Evolutionary conservation across 2,113 vertebrate species (phyloP).

Genomic region (Mus pahari): DNA sequence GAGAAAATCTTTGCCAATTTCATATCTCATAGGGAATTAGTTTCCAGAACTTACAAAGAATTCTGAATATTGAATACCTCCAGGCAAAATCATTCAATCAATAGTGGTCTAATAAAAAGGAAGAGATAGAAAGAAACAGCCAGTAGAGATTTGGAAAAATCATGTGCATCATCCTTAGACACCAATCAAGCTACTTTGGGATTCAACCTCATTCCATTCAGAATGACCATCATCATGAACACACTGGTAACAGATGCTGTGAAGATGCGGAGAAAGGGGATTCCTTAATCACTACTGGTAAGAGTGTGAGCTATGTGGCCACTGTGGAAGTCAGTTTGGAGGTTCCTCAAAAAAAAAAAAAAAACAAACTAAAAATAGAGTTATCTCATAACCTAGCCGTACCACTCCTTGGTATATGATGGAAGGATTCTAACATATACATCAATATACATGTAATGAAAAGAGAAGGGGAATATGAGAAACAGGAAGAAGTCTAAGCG

Average conservation of each 20-base stretch:
- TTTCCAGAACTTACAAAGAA: not conserved
- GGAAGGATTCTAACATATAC: not conserved
- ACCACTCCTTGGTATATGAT: too few species aligned
- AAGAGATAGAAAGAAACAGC: not conserved
- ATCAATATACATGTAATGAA: too few species aligned
- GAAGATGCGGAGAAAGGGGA: not conserved
- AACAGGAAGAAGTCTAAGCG: not conserved
- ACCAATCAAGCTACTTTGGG: not conserved
- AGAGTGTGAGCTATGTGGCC: too few species aligned
- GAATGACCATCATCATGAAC: not conserved
- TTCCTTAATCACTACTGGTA: not conserved
- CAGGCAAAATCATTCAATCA: not conserved
- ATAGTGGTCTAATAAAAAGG: not conserved
- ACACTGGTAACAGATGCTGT: not conserved
- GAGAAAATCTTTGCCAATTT: not conserved
- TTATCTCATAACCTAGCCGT: too few species aligned
- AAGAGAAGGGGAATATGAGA: not conserved
- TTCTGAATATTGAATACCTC: not conserved
- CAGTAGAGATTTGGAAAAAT: not conserved
- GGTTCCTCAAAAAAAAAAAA: not conserved
- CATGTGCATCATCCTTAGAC: not conserved
- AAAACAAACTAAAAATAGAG: not conserved
- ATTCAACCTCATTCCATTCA: not conserved
- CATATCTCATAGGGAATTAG: not conserved
- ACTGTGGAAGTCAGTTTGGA: not conserved